A percentile compares a stretch with the other conserved stretches of the same genome.
phyloP scores from a whole-genome alignment of 2,888 invertebrate genomes.

The Clanis bilineata region DNA sequence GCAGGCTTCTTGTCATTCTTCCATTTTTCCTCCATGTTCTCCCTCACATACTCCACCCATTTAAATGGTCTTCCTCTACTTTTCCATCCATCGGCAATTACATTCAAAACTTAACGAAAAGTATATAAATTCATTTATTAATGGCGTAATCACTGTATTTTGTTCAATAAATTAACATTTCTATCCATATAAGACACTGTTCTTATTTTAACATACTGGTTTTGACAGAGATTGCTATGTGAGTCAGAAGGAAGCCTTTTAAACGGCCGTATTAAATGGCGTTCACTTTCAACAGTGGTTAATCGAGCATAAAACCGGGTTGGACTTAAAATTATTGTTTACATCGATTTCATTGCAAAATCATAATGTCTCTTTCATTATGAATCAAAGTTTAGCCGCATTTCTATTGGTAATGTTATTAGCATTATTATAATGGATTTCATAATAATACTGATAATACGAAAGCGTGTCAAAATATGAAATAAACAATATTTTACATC shows the following conservation, averaged over 20 bases:
- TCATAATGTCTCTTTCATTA: neutral
- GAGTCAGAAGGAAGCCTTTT: constrained; percentile 29
- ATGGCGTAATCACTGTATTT: neutral
- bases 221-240: constrained; percentile 20
- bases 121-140: neutral
- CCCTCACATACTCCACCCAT: too few species aligned
- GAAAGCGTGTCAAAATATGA: neutral
- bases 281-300: constrained; percentile 33
- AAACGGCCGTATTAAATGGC: constrained; percentile 22
- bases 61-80: too few species aligned
- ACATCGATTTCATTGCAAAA: constrained; percentile 12
- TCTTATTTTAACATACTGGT: constrained; percentile 20
- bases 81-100: too few species aligned
- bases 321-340: constrained; percentile 12
- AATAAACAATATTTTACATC: neutral
- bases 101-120: neutral
- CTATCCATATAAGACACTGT: constrained; percentile 3
- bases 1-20: too few species aligned
- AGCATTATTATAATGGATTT: neutral
- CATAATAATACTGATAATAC: neutral
- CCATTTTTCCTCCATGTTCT: too few species aligned
- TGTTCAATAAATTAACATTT: constrained; percentile 4
- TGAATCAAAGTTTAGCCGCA: neutral
- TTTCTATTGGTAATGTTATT: neutral
- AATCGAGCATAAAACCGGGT: constrained; percentile 20